Evolutionary conservation across 1,140 invertebrate species (phyloP), one percentile per base, ranked within the genome.

Genomic region (Zaprionus taronus): DNA sequence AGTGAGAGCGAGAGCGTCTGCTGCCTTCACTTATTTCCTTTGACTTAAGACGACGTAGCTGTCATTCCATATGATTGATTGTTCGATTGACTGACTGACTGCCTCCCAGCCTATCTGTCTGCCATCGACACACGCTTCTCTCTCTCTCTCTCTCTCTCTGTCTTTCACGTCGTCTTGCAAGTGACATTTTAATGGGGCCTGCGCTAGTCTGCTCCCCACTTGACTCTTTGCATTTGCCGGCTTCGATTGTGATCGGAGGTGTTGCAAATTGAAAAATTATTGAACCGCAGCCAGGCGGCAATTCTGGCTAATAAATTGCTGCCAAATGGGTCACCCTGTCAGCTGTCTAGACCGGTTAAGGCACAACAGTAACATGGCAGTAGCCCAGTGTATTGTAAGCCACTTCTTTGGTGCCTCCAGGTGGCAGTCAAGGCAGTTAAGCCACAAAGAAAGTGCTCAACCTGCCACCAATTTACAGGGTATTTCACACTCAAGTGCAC

Each of bases 31-130:
- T 55, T 55, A 71, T 63, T 86, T 81, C 58, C 77, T 80, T 81
- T 85, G 72, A 81, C 85, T 85, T 82, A 77, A 89, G 85, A 72
- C 81, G 76, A 80, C 82, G 72, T 82, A 62, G 67, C 85, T 89
- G 85, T 89, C 85, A 90, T 90, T 85, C 85, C 64, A 34, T 80
- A 85, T 89, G 85, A 89, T 89, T 90, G 85, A 89, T 89, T 85
- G 85, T 67, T 77, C 75, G 85, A 89, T 85, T 85, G 85, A 90
- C 75, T 81, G 80, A 83, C 84, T 78, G 70, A 74, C 77, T 67
- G 26, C 17, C 51, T 69, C 12, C 62, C 73, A 41, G 28, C 12
- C 64, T 14, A 56, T 49, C 65, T 47, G 26, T 20, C 51, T 44
- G 58, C 47, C 22, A 12, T 20, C 47, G 47, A 24, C 17, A 12